Evolutionary conservation across 2,113 vertebrate species (phyloP), one percentile per base, ranked within the genome.

Genomic region (Tachycineta bicolor): DNA sequence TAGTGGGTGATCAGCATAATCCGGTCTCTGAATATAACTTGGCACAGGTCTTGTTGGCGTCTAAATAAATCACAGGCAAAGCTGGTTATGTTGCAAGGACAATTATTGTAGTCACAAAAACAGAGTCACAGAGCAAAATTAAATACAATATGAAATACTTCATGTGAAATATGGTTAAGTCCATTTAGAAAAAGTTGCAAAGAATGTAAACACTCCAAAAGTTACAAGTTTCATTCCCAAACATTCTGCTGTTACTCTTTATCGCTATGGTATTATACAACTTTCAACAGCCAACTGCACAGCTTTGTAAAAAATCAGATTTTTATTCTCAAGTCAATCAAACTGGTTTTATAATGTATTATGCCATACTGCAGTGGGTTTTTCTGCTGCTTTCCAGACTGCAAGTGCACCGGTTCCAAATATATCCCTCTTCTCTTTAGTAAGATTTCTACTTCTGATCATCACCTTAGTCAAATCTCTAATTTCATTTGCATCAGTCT

Each of bases 1-100:
- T 99, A 99, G 97, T 12, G 99, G 99, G 89, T 99, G 99, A 96
- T 99, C 99, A 52, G 99, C 99, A 97, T 99, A 99, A 98, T 99
- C 99, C 3, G 99, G 99, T 97, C 99, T 99, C 96, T 99, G 99
- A 97, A 99, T 99, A 73, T 99, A 98, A 95, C 98, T 98, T 74
- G 99, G 98, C 95, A 99, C 99, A 62, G 96, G 98, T 96, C 99
- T 98, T 93, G 98, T 99, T 84, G 99, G 99, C 59, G 99, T 99
- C 99, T 99, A 96, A 87, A 98, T 22, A 93, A 73, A 94, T 43
- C 62, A 95, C 11, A 93, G 83, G 78, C 47, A 89, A 86, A 92
- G 49, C 23, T 47, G 24, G 81, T 95, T 94, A 97, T 34, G 49
- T 76, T 94, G 58, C 39, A 93, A 77, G 74, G 84, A 85, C 16